Percentiles rank a stretch among this genome's conserved stretches.
Conservation (phyloP, 2,888 invertebrate genomes). For the Dicyrtoma fusca region DNA sequence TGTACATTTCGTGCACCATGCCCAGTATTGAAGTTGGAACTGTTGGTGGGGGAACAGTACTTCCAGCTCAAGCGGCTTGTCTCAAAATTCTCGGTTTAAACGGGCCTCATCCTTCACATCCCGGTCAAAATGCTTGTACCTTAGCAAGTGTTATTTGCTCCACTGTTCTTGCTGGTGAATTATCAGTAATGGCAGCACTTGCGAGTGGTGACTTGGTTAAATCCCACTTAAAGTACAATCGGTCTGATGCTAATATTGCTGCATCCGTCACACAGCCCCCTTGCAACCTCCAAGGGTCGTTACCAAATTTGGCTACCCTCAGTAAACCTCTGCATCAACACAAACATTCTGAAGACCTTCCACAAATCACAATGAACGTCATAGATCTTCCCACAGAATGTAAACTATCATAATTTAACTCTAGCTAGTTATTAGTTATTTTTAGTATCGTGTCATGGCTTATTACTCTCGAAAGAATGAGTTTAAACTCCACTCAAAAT, state of each 20-base stretch:
- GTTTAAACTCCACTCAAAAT: too few relatives aligned
- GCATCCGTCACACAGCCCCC: slow-evolving; percentile 6
- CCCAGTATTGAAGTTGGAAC: slow-evolving; percentile 96
- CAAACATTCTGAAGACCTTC: background rate
- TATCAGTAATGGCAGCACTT: slow-evolving; percentile 94
- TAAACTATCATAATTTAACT: slow-evolving; percentile 27
- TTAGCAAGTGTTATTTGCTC: slow-evolving; percentile 90
- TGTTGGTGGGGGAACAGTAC: slow-evolving; percentile 90
- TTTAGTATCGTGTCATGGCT: too few relatives aligned
- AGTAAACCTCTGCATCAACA: background rate
- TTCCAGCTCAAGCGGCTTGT: slow-evolving; percentile 89
- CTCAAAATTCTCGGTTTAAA: slow-evolving; percentile 63
- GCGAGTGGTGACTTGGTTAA: slow-evolving; percentile 94
- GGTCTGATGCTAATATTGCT: slow-evolving; percentile 63
- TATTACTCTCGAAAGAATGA: too few relatives aligned
- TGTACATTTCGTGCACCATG: slow-evolving; percentile 96
- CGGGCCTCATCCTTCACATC: slow-evolving; percentile 69
- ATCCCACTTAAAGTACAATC: slow-evolving; percentile 94
- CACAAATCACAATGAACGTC: slow-evolving; percentile 27
- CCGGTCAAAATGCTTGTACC: slow-evolving; percentile 86
- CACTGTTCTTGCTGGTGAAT: slow-evolving; percentile 94
- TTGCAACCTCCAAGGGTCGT: background rate
- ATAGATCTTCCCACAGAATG: slow-evolving; percentile 31
- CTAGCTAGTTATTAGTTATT: background rate
- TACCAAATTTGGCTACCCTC: background rate